These are phyloP conservation scores for Balanococcus diminutus DNA, from an alignment of 2,888 invertebrate species.

Conservation along the genomic window DNA sequence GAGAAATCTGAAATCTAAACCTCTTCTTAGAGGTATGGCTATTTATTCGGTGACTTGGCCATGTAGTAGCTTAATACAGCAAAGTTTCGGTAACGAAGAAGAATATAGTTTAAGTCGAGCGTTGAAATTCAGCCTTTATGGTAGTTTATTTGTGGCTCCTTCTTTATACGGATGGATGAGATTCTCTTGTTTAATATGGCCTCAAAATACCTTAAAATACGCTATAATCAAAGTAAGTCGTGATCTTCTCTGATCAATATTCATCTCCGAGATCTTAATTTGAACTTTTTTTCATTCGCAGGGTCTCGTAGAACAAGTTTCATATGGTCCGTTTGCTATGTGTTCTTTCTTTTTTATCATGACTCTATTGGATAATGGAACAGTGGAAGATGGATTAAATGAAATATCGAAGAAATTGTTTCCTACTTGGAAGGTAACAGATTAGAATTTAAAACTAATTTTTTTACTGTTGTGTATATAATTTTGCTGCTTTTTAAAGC, in stretches of 20 bases:
- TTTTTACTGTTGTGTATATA: not conserved
- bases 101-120: conserved; percentile 46
- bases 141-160: conserved; percentile 59
- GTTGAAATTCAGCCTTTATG: conserved; percentile 59
- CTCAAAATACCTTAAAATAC: conserved; percentile 70
- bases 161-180: conserved; percentile 63
- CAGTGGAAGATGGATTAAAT: conserved; percentile 68
- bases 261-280: no score
- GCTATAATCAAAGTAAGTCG: conserved; percentile 73
- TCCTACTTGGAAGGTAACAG: conserved; percentile 73
- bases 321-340: conserved; percentile 78
- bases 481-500: not conserved
- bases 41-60: conserved; percentile 69
- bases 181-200: conserved; percentile 77
- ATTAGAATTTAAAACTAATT: not conserved
- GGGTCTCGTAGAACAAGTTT: conserved; percentile 76
- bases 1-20: not conserved
- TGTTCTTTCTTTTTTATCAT: conserved; percentile 78
- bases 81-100: conserved; percentile 63
- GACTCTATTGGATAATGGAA: conserved; percentile 74
- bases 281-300: conserved; percentile 59
- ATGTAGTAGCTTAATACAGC: conserved; percentile 67
- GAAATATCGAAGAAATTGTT: conserved; percentile 76
- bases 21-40: conserved; percentile 66
- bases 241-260: conserved; percentile 43